These are phyloP conservation scores for Strigops habroptila DNA, from an alignment of 2,113 vertebrate species.

Conservation along the genomic window DNA sequence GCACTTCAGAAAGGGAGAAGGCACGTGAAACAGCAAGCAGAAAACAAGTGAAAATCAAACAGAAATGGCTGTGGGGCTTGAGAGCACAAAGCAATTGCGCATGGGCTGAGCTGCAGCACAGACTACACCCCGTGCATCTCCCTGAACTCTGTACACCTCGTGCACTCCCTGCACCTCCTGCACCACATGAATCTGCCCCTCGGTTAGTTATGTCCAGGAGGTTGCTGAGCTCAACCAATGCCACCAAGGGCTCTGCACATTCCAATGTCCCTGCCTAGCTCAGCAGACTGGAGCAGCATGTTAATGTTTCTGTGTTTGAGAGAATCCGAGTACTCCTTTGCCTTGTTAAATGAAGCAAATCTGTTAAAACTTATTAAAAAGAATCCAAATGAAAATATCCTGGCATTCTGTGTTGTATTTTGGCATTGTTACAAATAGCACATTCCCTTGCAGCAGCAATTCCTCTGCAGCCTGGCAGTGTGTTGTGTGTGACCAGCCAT, in stretches of 20 bases:
- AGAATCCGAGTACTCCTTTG: neutral
- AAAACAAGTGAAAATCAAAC: neutral
- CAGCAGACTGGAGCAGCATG: fast-evolving
- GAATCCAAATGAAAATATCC: neutral
- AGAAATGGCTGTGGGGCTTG: fast-evolving
- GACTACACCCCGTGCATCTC: neutral
- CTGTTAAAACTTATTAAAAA: neutral
- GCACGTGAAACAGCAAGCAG: neutral
- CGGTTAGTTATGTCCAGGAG: neutral
- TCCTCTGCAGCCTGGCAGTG: neutral
- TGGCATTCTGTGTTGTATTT: fast-evolving
- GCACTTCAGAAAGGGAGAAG: neutral
- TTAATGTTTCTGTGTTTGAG: neutral
- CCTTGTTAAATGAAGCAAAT: neutral
- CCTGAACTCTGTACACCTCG: neutral
- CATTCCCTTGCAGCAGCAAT: neutral
- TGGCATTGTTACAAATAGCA: neutral
- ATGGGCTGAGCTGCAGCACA: neutral
- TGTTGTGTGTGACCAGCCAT: neutral
- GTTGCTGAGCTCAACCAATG: fast-evolving
- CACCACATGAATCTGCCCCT: neutral
- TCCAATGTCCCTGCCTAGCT: neutral
- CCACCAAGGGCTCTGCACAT: neutral
- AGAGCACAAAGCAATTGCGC: neutral
- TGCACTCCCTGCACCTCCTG: neutral